These are phyloP conservation scores for Pseudococcus jackbeardsleyi DNA, from an alignment of 2,888 invertebrate species.

Conservation along the genomic window DNA sequence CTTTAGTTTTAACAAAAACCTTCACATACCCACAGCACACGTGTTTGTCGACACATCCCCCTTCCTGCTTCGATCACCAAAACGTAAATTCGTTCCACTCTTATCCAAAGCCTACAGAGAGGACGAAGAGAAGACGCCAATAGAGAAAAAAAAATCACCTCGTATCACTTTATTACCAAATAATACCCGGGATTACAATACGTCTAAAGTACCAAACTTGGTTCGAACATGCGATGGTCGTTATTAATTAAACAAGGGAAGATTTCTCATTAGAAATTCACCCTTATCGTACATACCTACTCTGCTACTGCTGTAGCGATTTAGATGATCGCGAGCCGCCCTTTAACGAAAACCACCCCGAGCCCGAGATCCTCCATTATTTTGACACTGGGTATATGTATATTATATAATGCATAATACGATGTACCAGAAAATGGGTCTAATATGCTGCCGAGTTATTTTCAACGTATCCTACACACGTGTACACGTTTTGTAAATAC, in stretches of 20 bases:
- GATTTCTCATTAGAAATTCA: constrained; percentile 61
- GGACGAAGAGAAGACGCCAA: background rate
- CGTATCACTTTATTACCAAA: constrained; percentile 54
- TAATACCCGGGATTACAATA: constrained; percentile 45
- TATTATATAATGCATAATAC: background rate
- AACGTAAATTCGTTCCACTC: background rate
- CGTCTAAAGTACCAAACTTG: constrained; percentile 50
- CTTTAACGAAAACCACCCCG: background rate
- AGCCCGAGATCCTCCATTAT: background rate
- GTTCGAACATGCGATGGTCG: constrained; percentile 59
- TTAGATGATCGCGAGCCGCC: background rate
- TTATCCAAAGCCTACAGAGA: background rate
- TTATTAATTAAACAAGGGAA: constrained; percentile 62
- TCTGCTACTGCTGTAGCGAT: constrained; percentile 12
- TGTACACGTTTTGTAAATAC: background rate
- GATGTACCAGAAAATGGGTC: constrained; percentile 15
- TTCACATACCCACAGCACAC: background rate
- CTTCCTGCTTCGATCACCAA: background rate
- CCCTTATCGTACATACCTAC: constrained; percentile 34
- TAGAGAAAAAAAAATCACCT: constrained; percentile 19
- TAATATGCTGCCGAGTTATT: background rate
- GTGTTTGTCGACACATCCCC: background rate
- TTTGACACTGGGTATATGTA: constrained; percentile 6
- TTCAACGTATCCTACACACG: constrained; percentile 2
- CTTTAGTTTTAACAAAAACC: background rate